These are phyloP conservation scores for Sinocyclocheilus anophthalmus DNA, from an alignment of 2,113 vertebrate genomes.

Conservation along the genomic window DNA sequence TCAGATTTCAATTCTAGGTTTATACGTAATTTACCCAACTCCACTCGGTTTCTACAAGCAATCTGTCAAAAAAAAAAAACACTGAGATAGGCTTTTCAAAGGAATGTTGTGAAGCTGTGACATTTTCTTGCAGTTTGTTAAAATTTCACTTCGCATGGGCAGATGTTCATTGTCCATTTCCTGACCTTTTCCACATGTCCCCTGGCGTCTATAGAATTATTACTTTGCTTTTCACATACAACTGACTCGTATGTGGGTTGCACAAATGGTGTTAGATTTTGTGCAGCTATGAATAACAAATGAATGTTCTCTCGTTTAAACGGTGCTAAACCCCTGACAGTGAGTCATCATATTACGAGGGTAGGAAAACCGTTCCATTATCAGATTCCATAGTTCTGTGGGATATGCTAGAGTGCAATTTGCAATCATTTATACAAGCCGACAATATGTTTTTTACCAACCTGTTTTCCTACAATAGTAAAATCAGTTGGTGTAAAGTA, in stretches of 20 bases:
- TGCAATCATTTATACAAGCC: slow-evolving; percentile 11
- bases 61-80: neutral
- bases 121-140: neutral
- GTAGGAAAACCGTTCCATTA: slow-evolving; percentile 14
- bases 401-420: neutral
- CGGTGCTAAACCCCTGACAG: neutral
- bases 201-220: slow-evolving; percentile 15
- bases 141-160: neutral
- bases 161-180: slow-evolving; percentile 12
- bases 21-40: neutral
- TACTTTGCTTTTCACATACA: slow-evolving; percentile 21
- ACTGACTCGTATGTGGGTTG: slow-evolving; percentile 22
- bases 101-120: neutral
- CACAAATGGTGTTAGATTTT: slow-evolving; percentile 22
- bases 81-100: neutral
- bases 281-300: slow-evolving; percentile 27
- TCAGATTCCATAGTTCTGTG: slow-evolving; percentile 29
- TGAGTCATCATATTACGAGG: slow-evolving; percentile 7
- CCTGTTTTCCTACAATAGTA: neutral
- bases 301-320: slow-evolving; percentile 5
- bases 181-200: neutral
- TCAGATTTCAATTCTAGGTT: neutral
- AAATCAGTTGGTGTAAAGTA: no score
- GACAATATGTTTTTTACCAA: neutral
- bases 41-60: neutral